Evolutionary conservation across 2,888 invertebrate genomes (phyloP), one percentile per base, ranked within the genome.

Genomic region (Zhuqinia jingwanae): DNA sequence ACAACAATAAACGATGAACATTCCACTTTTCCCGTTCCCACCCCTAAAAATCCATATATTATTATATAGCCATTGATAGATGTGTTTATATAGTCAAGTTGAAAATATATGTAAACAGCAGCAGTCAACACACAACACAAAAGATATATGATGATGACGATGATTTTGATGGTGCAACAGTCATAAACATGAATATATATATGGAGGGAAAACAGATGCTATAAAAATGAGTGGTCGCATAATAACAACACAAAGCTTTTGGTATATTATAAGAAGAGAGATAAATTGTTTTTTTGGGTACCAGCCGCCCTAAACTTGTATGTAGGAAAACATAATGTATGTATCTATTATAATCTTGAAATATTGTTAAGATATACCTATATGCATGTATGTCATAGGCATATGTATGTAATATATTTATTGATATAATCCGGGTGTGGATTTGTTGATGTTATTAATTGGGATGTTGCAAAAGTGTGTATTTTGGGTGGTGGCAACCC

Each of bases 271-370:
- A 42, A 17, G 11, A 56, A 53, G n/a, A 47, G 68, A 79, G 56
- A 80, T 70, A 80, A 80, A 80, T 65, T 68, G 68, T 78, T 80
- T 68, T 53, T n/a, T n/a, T 65, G 22, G 25, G 22, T 56, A 70
- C 22, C 56, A 63, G 3, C 27, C 17, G 56, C 42, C 17, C 13
- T 60, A 3, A 36, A 42, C n/a, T 47, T 47, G 53, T 58, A 58
- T 17, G 65, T 27, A 2, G 65, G n/a, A 42, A 65, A 42, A 65
- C 11, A 6, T 20, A 63, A n/a, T 3, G n/a, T 8, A 15, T 11
- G n/a, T 15, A 30, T 63, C 30, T 63, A 63, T 63, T 27, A 63
- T 15, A n/a, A 17, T 17, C 17, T 65, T 65, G 36, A 65, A n/a
- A n/a, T n/a, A n/a, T n/a, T n/a, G n/a, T n/a, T n/a, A n/a, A n/a